phyloP scores from a whole-genome alignment of 1,140 invertebrate species.

The Brachionus calyciflorus region DNA sequence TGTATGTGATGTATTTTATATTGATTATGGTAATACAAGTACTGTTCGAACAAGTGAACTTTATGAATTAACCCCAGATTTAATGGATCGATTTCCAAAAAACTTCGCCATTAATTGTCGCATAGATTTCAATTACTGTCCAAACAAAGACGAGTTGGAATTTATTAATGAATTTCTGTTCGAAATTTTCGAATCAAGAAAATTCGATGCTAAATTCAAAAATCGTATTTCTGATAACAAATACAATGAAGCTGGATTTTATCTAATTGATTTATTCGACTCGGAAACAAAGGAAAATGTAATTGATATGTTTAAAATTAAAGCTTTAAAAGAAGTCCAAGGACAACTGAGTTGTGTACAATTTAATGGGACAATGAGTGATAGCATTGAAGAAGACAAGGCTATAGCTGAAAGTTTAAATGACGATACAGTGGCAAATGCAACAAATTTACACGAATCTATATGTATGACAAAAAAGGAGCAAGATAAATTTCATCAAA shows the following conservation, averaged over 20 bases:
- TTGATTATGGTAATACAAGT: constrained; percentile 32
- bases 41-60: background rate
- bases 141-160: background rate
- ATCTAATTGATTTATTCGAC: constrained; percentile 22
- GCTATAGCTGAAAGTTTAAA: constrained; percentile 32
- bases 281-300: background rate
- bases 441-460: background rate
- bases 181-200: background rate
- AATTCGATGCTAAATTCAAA: background rate
- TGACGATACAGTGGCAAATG: background rate
- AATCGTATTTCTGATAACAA: background rate
- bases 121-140: background rate
- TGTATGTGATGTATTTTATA: background rate
- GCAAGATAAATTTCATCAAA: too few relatives aligned
- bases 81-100: constrained; percentile 8
- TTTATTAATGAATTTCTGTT: background rate
- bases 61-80: constrained; percentile 13
- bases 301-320: background rate
- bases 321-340: background rate
- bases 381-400: constrained; percentile 32
- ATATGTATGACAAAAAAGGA: background rate
- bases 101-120: constrained; percentile 27
- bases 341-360: constrained; percentile 9
- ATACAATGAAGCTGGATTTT: background rate
- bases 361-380: background rate